phyloP scores from a whole-genome alignment of 2,797 vertebrate genomes.

The Pseudopleuronectes americanus region DNA sequence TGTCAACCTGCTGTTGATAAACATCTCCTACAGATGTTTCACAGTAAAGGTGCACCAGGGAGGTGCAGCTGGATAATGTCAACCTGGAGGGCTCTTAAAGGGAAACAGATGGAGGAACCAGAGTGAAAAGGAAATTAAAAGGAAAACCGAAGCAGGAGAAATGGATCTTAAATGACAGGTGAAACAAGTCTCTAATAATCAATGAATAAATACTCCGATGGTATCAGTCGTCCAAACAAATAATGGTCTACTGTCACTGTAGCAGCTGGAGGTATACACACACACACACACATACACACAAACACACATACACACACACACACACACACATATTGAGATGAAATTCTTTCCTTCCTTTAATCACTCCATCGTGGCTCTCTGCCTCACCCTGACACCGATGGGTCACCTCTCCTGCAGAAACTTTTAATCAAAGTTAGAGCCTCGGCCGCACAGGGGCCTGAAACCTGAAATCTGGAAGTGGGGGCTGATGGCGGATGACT shows the following conservation, averaged over 20 bases:
- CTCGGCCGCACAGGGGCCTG: constrained; percentile 49
- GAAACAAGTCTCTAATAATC: constrained; percentile 4
- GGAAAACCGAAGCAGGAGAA: constrained; percentile 6
- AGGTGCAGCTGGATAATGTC: constrained; percentile 16
- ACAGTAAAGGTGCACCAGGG: constrained; percentile 39
- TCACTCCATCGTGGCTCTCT: constrained; percentile 58
- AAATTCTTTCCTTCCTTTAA: constrained; percentile 49
- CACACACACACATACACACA: neutral
- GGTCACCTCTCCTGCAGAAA: constrained; percentile 79
- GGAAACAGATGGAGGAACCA: constrained; percentile 46
- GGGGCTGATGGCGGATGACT: constrained; percentile 31
- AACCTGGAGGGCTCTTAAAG: constrained; percentile 36
- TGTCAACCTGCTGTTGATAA: constrained; percentile 36
- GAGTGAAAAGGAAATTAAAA: constrained; percentile 22
- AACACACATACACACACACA: too few species aligned
- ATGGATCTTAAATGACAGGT: neutral
- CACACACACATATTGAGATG: constrained; percentile 1
- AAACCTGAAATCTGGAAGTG: constrained; percentile 45
- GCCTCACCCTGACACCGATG: constrained; percentile 68
- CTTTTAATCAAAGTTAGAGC: constrained; percentile 87
- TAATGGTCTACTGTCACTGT: constrained; percentile 6
- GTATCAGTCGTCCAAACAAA: constrained; percentile 6
- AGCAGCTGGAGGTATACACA: neutral
- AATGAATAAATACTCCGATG: constrained; percentile 1
- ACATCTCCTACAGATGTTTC: constrained; percentile 47